These are phyloP conservation scores for Aegypius monachus DNA, from an alignment of 2,113 vertebrate species.

Conservation along the genomic window DNA sequence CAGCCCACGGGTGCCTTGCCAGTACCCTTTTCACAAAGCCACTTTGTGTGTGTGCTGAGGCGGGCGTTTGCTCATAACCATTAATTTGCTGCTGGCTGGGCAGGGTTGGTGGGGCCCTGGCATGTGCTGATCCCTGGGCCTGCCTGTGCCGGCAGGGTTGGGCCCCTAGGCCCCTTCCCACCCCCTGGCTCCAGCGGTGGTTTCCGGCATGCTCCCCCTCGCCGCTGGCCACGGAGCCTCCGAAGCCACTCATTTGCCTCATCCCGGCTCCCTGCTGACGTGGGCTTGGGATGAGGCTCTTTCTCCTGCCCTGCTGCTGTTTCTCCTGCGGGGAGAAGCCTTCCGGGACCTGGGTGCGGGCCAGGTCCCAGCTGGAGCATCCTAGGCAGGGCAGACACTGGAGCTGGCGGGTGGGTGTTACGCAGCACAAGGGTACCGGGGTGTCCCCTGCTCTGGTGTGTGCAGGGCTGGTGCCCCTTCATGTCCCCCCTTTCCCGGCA, in stretches of 20 bases:
- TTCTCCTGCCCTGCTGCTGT: background rate
- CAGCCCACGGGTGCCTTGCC: background rate
- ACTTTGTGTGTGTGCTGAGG: background rate
- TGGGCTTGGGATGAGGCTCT: background rate
- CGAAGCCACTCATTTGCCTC: background rate
- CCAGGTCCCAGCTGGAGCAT: background rate
- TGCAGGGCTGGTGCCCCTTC: background rate
- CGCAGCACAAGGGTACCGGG: background rate
- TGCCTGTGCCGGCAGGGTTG: background rate
- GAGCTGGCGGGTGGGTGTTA: background rate
- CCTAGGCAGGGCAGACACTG: background rate
- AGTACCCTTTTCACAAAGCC: background rate
- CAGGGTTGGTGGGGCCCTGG: background rate
- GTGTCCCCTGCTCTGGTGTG: background rate
- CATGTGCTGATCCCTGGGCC: background rate
- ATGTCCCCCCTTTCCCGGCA: background rate
- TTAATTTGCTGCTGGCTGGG: slow-evolving; percentile 26
- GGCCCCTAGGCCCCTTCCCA: background rate
- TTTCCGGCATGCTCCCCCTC: background rate
- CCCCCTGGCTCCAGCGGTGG: background rate
- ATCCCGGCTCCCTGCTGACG: background rate
- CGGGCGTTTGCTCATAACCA: background rate
- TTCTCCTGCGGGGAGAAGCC: background rate
- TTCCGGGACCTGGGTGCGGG: background rate
- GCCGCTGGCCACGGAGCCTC: background rate